Evolutionary conservation across 2,888 invertebrate species (phyloP).

Genomic region (Lepeophtheirus nordmannii): DNA sequence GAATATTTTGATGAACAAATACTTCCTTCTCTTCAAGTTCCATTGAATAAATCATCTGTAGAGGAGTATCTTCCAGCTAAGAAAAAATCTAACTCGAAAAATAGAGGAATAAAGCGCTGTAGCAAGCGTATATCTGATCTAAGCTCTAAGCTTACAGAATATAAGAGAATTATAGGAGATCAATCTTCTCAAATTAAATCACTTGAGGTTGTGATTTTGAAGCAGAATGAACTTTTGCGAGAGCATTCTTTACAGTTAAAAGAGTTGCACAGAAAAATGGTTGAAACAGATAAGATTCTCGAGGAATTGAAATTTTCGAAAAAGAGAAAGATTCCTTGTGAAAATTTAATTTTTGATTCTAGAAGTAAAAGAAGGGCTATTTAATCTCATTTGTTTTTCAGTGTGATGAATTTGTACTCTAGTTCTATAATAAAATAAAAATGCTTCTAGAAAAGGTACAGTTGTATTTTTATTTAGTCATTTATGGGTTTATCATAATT

Average conservation of each 20-base stretch:
- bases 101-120: background rate
- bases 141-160: background rate
- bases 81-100: no score
- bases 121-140: background rate
- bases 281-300: background rate
- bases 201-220: background rate
- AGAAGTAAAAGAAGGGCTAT: no score
- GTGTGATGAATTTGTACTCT: no score
- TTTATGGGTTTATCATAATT: no score
- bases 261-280: background rate
- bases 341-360: no score
- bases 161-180: background rate
- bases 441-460: no score
- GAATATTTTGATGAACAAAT: slow-evolving; percentile 89
- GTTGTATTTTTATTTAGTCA: no score
- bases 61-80: background rate
- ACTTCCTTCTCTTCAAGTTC: slow-evolving; percentile 41
- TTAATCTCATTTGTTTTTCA: no score
- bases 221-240: background rate
- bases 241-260: background rate
- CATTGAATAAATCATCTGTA: background rate
- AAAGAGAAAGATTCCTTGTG: background rate
- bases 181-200: background rate
- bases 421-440: no score
- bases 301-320: background rate